Percentiles rank a stretch among this genome's conserved stretches.
Conservation (phyloP, 2,113 vertebrate genomes). For the Haemorhous mexicanus region DNA sequence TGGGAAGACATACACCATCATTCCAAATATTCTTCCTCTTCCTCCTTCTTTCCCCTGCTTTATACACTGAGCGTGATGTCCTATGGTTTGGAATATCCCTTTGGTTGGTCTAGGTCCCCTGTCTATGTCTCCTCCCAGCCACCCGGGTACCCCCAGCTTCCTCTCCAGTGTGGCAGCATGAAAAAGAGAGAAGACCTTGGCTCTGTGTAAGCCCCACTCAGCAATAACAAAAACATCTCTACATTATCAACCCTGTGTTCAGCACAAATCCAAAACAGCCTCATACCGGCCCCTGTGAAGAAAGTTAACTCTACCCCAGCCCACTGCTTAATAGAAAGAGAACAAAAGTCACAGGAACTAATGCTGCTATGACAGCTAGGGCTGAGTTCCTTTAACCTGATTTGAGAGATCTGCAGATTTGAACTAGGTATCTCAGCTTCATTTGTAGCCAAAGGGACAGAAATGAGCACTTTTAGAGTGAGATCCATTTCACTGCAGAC, state of each 20-base stretch:
- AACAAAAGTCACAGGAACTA: not conserved
- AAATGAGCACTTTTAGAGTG: not conserved
- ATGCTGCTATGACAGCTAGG: not conserved
- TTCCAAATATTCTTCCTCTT: not conserved
- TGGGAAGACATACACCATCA: not conserved
- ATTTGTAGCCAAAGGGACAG: not conserved
- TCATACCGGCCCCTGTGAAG: not conserved
- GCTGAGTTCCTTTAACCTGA: not conserved
- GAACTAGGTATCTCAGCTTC: not conserved
- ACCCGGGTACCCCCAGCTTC: rapidly evolving
- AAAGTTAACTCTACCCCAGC: not conserved
- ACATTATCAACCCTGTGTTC: rapidly evolving
- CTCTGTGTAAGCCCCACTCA: not conserved
- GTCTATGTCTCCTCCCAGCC: not conserved
- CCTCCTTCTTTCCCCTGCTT: not conserved
- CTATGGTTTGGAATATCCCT: not conserved
- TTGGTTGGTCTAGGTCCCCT: not conserved
- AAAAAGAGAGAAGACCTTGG: not conserved
- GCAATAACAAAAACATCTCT: not conserved
- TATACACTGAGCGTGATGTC: not conserved
- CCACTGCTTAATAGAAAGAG: not conserved
- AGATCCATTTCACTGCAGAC: not conserved
- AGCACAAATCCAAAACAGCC: not conserved
- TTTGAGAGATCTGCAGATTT: not conserved
- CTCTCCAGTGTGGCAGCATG: rapidly evolving